phyloP scores from a whole-genome alignment of 2,888 invertebrate species.

The Cryptus viduatorius region DNA sequence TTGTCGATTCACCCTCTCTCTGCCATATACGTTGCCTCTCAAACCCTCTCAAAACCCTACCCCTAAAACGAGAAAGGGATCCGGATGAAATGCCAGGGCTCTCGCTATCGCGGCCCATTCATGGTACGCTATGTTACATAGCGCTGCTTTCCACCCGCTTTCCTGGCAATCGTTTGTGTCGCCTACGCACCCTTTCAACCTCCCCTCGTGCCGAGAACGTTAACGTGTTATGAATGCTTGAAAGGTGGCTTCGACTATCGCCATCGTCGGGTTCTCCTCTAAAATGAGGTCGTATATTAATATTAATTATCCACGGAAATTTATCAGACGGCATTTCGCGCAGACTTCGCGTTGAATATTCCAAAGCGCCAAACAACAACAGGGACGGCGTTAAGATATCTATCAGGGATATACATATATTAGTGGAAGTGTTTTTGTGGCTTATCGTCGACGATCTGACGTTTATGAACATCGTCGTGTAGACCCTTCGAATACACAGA shows the following conservation, averaged over 20 bases:
- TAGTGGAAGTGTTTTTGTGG: too few species aligned
- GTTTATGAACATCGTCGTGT: neutral
- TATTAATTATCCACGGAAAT: constrained; percentile 9
- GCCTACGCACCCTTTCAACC: constrained; percentile 31
- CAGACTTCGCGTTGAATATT: neutral
- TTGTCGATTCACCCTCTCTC: constrained; percentile 24
- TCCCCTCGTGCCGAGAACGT: neutral
- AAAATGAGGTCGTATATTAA: neutral
- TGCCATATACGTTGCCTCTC: constrained; percentile 2
- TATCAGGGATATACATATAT: neutral
- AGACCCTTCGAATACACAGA: neutral
- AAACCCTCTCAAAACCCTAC: constrained; percentile 1
- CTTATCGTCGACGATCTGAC: neutral
- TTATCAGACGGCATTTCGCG: neutral
- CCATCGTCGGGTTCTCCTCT: neutral
- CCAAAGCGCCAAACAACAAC: neutral
- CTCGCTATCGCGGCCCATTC: constrained; percentile 45
- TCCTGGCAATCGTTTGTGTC: constrained; percentile 55
- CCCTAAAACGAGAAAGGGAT: constrained; percentile 12
- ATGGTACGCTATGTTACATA: constrained; percentile 27
- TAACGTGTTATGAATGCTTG: constrained; percentile 7
- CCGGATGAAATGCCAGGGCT: constrained; percentile 40
- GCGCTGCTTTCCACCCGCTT: constrained; percentile 30
- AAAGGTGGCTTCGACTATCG: neutral
- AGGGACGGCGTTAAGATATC: neutral